Conservation (phyloP, 2,888 invertebrate species). For the Drosophila putrida region DNA sequence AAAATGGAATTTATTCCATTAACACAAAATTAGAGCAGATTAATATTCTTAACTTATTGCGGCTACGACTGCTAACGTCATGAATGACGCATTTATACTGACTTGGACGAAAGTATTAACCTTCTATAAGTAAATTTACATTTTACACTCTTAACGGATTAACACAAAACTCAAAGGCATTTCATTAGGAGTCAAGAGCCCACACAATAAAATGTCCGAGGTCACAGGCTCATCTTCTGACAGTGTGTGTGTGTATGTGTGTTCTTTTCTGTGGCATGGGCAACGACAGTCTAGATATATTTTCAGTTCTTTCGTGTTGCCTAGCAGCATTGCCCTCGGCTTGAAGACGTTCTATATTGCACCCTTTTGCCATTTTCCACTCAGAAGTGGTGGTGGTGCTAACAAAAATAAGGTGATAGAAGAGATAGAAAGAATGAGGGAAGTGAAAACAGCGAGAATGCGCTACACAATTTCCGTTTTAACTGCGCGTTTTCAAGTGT, state of each 20-base stretch:
- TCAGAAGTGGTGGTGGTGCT: constrained; percentile 9
- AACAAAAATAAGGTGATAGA: not conserved
- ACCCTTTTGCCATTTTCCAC: constrained; percentile 53
- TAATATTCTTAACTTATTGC: not conserved
- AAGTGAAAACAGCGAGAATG: not conserved
- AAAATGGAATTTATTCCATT: not conserved
- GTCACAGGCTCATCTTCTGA: not conserved
- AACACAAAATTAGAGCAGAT: not conserved
- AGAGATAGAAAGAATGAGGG: not conserved
- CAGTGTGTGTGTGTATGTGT: not conserved
- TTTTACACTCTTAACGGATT: not conserved
- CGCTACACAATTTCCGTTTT: constrained; percentile 45
- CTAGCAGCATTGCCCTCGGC: constrained; percentile 26
- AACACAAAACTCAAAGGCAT: not conserved
- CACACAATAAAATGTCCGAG: constrained; percentile 1
- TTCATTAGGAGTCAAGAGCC: not conserved
- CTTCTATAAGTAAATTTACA: constrained; percentile 6
- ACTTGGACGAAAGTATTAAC: not conserved
- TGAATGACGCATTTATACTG: not conserved
- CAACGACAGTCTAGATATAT: not conserved
- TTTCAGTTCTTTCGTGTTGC: constrained; percentile 20
- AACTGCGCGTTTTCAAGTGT: constrained; percentile 42
- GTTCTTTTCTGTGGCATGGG: too few species aligned
- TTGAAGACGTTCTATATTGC: constrained; percentile 45
- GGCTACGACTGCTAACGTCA: not conserved